phyloP scores from a whole-genome alignment of 2,888 invertebrate species.

The Meloe dianella region DNA sequence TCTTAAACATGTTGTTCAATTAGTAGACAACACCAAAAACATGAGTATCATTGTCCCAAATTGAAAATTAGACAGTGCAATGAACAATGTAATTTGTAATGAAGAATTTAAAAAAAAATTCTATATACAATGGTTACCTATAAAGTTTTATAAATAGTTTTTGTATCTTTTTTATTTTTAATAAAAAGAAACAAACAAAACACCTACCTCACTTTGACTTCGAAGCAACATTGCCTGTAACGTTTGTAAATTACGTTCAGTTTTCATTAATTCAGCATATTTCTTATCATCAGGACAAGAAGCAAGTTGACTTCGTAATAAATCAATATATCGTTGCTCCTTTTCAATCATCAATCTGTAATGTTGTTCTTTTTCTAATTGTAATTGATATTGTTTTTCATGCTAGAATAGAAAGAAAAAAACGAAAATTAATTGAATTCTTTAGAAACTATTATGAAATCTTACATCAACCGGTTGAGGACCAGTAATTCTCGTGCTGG shows the following conservation, averaged over 20 bases:
- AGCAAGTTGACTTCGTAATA: slow-evolving; percentile 72
- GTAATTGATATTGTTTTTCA: slow-evolving; percentile 84
- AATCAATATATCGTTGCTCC: slow-evolving; percentile 82
- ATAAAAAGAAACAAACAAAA: slow-evolving; percentile 12
- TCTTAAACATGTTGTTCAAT: neutral
- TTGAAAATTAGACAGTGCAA: slow-evolving; percentile 42
- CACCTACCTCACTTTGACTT: slow-evolving; percentile 53
- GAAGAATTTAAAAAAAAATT: neutral
- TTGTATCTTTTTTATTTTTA: neutral
- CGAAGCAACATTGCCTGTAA: slow-evolving; percentile 65
- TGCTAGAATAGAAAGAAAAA: slow-evolving; percentile 65
- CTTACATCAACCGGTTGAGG: slow-evolving; percentile 90
- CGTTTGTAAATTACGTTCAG: slow-evolving; percentile 67
- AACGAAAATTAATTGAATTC: slow-evolving; percentile 14
- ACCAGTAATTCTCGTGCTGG: slow-evolving; percentile 73
- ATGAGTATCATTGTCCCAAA: slow-evolving; percentile 34
- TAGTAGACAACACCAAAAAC: slow-evolving; percentile 30
- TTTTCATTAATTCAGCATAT: slow-evolving; percentile 64
- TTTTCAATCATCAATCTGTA: slow-evolving; percentile 89
- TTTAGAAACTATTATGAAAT: slow-evolving; percentile 39
- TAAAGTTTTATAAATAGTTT: slow-evolving; percentile 20
- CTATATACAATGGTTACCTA: slow-evolving; percentile 12
- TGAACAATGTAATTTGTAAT: slow-evolving; percentile 32
- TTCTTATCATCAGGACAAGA: slow-evolving; percentile 59
- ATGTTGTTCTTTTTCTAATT: slow-evolving; percentile 82